These are phyloP conservation scores for Cataglyphis hispanica DNA, from an alignment of 1,140 invertebrate genomes.

Conservation along the genomic window DNA sequence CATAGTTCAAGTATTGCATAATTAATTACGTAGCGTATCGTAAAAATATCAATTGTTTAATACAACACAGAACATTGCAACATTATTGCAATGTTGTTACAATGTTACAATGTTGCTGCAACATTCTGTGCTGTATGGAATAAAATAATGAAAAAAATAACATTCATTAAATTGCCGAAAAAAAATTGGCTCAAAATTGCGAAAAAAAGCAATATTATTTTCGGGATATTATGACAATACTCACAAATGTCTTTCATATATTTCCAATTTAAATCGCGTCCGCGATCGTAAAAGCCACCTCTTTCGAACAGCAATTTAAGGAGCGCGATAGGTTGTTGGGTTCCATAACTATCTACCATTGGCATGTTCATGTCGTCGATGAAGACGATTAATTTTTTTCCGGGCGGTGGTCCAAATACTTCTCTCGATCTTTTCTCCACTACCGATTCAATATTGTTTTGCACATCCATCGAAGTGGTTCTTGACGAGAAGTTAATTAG, in stretches of 20 bases:
- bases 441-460: constrained; percentile 93
- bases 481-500: constrained; percentile 96
- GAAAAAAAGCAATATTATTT: not conserved
- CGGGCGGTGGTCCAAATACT: constrained; percentile 94
- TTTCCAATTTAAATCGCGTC: constrained; percentile 96
- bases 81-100: too few relatives aligned
- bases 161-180: not conserved
- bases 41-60: too few relatives aligned
- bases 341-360: constrained; percentile 95
- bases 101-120: too few relatives aligned
- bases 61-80: too few relatives aligned
- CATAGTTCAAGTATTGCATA: not conserved
- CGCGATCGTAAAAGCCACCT: constrained; percentile 94
- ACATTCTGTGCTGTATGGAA: too few relatives aligned
- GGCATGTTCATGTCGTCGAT: constrained; percentile 98
- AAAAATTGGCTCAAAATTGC: not conserved
- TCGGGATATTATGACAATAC: constrained; percentile 26
- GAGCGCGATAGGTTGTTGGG: constrained; percentile 96
- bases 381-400: constrained; percentile 95
- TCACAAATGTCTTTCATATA: constrained; percentile 92
- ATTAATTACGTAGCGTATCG: not conserved
- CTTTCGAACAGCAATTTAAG: constrained; percentile 95
- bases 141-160: not conserved
- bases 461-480: constrained; percentile 95
- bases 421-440: constrained; percentile 96